Base-by-base conservation (phyloP, 1,140 invertebrate species). In the Musca domestica region DNA sequence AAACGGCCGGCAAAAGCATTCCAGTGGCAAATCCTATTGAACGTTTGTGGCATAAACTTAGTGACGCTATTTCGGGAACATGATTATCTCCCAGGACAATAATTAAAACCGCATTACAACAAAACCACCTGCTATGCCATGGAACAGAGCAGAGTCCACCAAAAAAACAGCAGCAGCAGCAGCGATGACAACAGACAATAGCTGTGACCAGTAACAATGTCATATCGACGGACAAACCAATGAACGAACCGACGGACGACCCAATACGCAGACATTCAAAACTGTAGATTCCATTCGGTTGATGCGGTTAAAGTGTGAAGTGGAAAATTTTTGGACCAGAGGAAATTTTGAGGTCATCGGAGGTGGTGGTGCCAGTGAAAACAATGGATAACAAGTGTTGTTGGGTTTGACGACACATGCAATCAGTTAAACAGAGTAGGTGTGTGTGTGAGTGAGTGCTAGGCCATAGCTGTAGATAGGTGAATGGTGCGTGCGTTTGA, bases 21-120 rank as follows among this genome's bases (percentile, higher is more conserved):
- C 27, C 34, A 41, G 34, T 41, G 34, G 10, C 6, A 41, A 41
- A 41, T 30, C 34, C 34, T 41, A 41, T 41, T 41, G 34, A 41
- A 41, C 34, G 34, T 41, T 41, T 41, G 34, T 41, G 34, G 34
- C 34, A 41, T 41, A 12, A 5, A 41, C 34, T 41, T 41, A 41
- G 34, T 41, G 34, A 41, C 34, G 34, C 34, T 41, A 41, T 41
- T 41, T 41, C 12, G 12, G 34, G 34, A 41, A 41, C 34, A 41
- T 61, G 56, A 61, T 61, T 61, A 61, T 61, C 30, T 61, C 56
- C 56, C 56, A 41, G 27, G 56, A 61, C 56, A 61, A 61, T 61
- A 61, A 61, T 61, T 61, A 61, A 61, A 61, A 61, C 56, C 56
- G 34, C 56, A 61, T 61, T 61, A 61, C 56, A 61, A 61, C 27